These are phyloP conservation scores for Meiosimyza decipiens DNA, from an alignment of 2,888 invertebrate genomes.

Conservation along the genomic window DNA sequence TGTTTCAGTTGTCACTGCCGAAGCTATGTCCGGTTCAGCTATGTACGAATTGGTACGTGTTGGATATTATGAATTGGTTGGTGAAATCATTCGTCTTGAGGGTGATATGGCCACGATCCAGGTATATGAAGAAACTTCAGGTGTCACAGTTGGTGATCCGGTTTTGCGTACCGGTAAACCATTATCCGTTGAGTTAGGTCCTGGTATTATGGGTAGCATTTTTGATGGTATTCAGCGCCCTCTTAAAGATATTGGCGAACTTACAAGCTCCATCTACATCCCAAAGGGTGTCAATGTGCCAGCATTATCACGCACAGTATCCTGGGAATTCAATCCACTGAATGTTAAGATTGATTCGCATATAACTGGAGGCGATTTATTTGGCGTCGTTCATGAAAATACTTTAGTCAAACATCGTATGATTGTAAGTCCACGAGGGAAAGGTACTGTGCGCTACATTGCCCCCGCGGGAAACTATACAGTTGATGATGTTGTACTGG, in stretches of 20 bases:
- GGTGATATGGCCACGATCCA: conserved; percentile 99
- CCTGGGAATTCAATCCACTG: conserved; percentile 91
- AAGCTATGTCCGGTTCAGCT: conserved; percentile 98
- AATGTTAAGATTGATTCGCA: conserved; percentile 89
- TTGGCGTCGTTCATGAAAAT: conserved; percentile 94
- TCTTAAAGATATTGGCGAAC: conserved; percentile 90
- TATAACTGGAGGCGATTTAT: conserved; percentile 96
- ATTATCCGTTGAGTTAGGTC: conserved; percentile 96
- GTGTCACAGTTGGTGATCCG: conserved; percentile 98
- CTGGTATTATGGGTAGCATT: conserved; percentile 97
- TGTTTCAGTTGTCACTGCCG: conserved; percentile 91
- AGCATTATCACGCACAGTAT: conserved; percentile 78
- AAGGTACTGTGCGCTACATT: conserved; percentile 94
- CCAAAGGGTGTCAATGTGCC: conserved; percentile 97
- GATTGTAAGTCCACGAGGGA: conserved; percentile 90
- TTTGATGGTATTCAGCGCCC: conserved; percentile 99
- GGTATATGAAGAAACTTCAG: conserved; percentile 94
- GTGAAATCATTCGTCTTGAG: conserved; percentile 98
- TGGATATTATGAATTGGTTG: conserved; percentile 95
- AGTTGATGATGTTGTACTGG: conserved; percentile 90
- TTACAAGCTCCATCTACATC: conserved; percentile 96
- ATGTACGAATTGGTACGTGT: conserved; percentile 99
- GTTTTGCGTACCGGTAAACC: conserved; percentile 97
- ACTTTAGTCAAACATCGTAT: conserved; percentile 95
- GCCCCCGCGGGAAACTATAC: conserved; percentile 93